Conservation (phyloP, 2,113 vertebrate species). For the Eulemur macaco region DNA sequence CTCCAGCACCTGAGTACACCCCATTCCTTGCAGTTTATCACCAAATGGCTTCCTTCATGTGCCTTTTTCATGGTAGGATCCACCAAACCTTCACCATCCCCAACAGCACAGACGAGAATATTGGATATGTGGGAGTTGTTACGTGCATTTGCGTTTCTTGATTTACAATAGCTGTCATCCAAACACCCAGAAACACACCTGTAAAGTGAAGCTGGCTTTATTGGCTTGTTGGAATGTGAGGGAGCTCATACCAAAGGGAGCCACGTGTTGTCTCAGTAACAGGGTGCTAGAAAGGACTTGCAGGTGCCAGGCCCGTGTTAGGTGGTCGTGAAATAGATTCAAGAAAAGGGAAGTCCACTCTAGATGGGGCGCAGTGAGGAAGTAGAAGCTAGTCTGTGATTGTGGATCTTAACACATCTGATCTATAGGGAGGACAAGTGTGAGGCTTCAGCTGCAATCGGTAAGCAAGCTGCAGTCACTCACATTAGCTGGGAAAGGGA, state of each 20-base stretch:
- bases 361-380: background rate
- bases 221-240: background rate
- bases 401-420: background rate
- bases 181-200: background rate
- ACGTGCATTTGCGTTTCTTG: background rate
- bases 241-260: background rate
- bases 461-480: background rate
- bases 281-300: background rate
- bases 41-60: background rate
- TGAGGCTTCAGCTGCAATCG: background rate
- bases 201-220: background rate
- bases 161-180: background rate
- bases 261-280: background rate
- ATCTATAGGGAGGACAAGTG: background rate
- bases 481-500: background rate
- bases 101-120: background rate
- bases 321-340: background rate
- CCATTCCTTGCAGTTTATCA: background rate
- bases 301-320: background rate
- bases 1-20: background rate
- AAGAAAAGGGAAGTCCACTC: background rate
- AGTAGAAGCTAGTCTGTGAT: background rate
- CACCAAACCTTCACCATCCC: background rate
- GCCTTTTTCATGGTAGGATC: background rate
- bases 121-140: too few species aligned